Evolutionary conservation across 2,888 invertebrate genomes (phyloP), one percentile per base, ranked within the genome.

Genomic region (Cerastis rubricosa): DNA sequence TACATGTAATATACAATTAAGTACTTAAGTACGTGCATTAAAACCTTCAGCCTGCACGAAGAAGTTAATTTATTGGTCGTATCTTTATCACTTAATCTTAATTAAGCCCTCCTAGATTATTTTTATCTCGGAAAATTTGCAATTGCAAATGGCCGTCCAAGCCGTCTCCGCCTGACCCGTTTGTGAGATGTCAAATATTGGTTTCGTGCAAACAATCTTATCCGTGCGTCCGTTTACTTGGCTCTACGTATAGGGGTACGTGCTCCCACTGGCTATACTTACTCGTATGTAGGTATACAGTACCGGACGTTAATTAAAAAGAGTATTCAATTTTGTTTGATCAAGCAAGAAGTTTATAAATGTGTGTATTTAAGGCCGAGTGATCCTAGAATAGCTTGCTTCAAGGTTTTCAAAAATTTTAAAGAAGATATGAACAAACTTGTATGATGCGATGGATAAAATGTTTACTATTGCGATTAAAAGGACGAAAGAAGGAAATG

Each of bases 121-220:
- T 95, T 95, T 96, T 95, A 96, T 96, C 96, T 94, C 89, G 93
- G 94, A 94, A 95, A 95, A 95, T 95, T 96, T 95, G 95, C 95
- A 95, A 91, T 94, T 92, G 94, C 95, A 93, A 95, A 95, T 95
- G 95, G 95, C 93, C 92, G 94, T 89, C 87, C 90, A 82, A 89
- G 90, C 88, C 93, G 92, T 92, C 93, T 92, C 89, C 87, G 93
- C 89, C 93, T 95, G 96, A 95, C 96, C 96, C 88, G 95, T 93
- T 94, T 94, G 93, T 89, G 93, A 92, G 93, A 91, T 93, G 91
- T 93, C 94, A 95, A 96, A 96, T 96, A 96, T 96, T 96, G 90
- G 92, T 90, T 92, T 83, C 86, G 88, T 88, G 92, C 94, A 94
- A 96, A 96, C 95, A 95, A 89, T 93, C 93, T 95, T 95, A 95